phyloP scores from a whole-genome alignment of 2,888 invertebrate species.

The Drosophila niveifrons region DNA sequence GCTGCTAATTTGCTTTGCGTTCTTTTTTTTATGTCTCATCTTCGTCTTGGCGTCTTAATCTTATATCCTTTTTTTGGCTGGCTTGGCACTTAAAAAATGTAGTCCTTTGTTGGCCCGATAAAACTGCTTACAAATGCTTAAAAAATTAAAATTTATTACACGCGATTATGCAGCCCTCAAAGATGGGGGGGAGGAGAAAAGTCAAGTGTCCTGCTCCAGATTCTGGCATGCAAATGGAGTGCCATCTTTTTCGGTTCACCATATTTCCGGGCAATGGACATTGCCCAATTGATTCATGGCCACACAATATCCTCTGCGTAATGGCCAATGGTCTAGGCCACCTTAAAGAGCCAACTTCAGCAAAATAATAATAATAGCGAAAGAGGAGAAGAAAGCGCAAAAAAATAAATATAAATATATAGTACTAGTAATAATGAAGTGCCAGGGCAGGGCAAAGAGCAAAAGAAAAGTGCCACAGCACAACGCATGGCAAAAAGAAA shows the following conservation, averaged over 20 bases:
- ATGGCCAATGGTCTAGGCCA: constrained; percentile 63
- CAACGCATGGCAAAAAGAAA: constrained; percentile 78
- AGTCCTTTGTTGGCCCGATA: constrained; percentile 77
- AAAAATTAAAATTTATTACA: constrained; percentile 83
- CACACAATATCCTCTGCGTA: constrained; percentile 80
- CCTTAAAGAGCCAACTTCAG: constrained; percentile 75
- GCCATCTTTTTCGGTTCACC: constrained; percentile 61
- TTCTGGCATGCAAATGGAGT: constrained; percentile 66
- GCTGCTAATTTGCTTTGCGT: constrained; percentile 79
- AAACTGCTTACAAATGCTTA: constrained; percentile 83
- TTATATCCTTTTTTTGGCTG: constrained; percentile 73
- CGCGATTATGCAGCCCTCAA: constrained; percentile 64
- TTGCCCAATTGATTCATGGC: constrained; percentile 80
- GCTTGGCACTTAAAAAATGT: constrained; percentile 75
- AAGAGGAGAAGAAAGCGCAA: constrained; percentile 33
- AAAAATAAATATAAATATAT: constrained; percentile 73
- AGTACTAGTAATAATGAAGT: constrained; percentile 75
- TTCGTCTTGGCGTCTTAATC: constrained; percentile 73
- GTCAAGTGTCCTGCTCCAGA: constrained; percentile 4
- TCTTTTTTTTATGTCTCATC: constrained; percentile 75
- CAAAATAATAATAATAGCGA: constrained; percentile 54
- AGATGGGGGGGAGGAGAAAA: background rate
- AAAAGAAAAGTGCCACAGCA: constrained; percentile 67
- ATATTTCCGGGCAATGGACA: constrained; percentile 75
- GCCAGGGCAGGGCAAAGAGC: constrained; percentile 16